Evolutionary conservation across 1,140 invertebrate genomes (phyloP), one percentile per base, ranked within the genome.

Genomic region (Apis dorsata): DNA sequence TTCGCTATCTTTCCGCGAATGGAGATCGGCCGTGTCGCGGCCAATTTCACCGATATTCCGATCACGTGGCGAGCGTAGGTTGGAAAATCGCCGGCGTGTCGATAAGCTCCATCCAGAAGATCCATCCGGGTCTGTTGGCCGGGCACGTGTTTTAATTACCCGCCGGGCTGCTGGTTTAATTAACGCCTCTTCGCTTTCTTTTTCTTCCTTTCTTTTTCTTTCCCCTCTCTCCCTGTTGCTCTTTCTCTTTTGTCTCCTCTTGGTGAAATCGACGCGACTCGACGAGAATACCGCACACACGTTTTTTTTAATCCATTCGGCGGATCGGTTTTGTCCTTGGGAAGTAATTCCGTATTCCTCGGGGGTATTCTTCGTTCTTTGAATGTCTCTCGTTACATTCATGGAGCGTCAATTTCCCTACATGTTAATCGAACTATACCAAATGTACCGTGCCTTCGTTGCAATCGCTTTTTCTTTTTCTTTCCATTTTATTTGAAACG

Each of bases 41-140:
- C 89, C 90, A 88, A 91, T 91, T 91, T 92, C 81, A 71, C 86
- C 86, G 24, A 85, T 88, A 91, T 82, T 88, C 89, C 75, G 85
- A 85, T 92, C 89, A 90, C 89, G 89, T 90, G 68, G 34, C 28
- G n/a, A 24, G n/a, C 71, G 51, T 55, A 83, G 85, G 85, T 88
- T 80, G 85, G 89, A 91, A 92, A 92, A 91, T 91, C 69, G 81
- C 72, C 34, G 28, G 24, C 70, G 82, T 44, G 34, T 86, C 90
- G 87, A 90, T 90, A 88, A 89, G 83, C 71, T 72, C 63, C 79
- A 59, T 72, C 63, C 79, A 59, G 13, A 3, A 28, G 82, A 90
- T 90, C 88, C 83, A 15, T 24, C 59, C 75, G 24, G 19, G 55
- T 57, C n/a, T 8, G 44, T 17, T 51, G 24, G 21, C 11, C 21